phyloP scores from a whole-genome alignment of 2,888 invertebrate genomes.

The Himalopsyche japonica region DNA sequence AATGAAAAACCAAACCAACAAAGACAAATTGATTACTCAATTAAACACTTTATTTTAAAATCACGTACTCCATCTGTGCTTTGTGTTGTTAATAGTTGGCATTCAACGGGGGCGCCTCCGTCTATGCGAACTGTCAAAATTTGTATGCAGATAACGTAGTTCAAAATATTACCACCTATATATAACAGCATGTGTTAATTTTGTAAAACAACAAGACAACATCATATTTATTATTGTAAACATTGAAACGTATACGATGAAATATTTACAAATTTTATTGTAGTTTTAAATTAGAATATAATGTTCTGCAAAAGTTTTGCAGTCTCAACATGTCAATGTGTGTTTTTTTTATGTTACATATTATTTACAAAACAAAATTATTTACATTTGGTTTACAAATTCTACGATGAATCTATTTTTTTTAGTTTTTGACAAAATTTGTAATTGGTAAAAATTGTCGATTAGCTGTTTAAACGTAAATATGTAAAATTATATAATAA shows the following conservation, averaged over 20 bases:
- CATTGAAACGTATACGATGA: not conserved
- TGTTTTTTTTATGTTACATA: not conserved
- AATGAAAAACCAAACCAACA: no score
- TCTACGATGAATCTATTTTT: no score
- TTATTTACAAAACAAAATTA: no score
- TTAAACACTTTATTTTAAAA: no score
- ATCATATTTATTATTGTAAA: not conserved
- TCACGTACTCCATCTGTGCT: no score
- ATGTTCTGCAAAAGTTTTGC: not conserved
- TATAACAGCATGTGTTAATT: not conserved
- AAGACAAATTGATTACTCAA: no score
- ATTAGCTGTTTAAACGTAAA: no score
- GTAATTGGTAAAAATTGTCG: no score
- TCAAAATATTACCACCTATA: not conserved
- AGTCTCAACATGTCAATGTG: not conserved
- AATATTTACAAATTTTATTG: not conserved
- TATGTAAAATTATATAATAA: no score
- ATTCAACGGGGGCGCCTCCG: not conserved
- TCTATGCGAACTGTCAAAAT: not conserved
- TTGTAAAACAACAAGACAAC: not conserved
- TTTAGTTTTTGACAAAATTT: no score
- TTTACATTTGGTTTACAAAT: no score
- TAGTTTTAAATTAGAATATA: not conserved
- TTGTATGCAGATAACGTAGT: not conserved
- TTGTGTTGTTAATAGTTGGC: not conserved